phyloP scores from a whole-genome alignment of 1,140 invertebrate genomes.

The Conopomorpha cramerella region DNA sequence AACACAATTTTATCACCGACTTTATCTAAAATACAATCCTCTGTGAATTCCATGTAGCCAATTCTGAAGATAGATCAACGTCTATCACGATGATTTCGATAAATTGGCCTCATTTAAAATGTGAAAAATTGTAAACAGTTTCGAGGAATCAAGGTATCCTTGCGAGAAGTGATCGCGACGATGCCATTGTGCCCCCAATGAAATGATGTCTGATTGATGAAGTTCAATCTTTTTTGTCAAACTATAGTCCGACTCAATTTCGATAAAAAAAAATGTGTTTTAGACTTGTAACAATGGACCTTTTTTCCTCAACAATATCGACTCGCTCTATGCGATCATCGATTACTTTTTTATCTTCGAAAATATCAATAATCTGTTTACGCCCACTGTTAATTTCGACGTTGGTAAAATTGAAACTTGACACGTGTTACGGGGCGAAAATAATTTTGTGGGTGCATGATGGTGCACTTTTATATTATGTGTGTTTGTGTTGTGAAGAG shows the following conservation, averaged over 20 bases:
- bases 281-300: constrained; percentile 38
- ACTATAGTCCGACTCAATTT: constrained; percentile 34
- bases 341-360: constrained; percentile 54
- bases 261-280: constrained; percentile 20
- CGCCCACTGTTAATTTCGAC: constrained; percentile 56
- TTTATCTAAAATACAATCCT: no score
- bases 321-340: constrained; percentile 42
- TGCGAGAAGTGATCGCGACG: constrained; percentile 22
- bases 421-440: constrained; percentile 55
- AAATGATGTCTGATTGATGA: constrained; percentile 52
- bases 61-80: no score
- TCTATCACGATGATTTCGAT: no score
- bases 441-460: constrained; percentile 51
- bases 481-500: constrained; percentile 45
- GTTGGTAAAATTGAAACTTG: constrained; percentile 54
- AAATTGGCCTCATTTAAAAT: constrained; percentile 30
- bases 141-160: constrained; percentile 33
- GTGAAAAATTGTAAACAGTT: constrained; percentile 32
- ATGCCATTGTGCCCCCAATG: constrained; percentile 39
- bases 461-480: constrained; percentile 44
- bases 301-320: constrained; percentile 29
- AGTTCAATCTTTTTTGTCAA: constrained; percentile 36
- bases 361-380: constrained; percentile 57
- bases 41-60: no score
- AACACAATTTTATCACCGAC: no score